Base-by-base conservation (phyloP, 2,113 vertebrate species). In the Cinclus mexicanus region DNA sequence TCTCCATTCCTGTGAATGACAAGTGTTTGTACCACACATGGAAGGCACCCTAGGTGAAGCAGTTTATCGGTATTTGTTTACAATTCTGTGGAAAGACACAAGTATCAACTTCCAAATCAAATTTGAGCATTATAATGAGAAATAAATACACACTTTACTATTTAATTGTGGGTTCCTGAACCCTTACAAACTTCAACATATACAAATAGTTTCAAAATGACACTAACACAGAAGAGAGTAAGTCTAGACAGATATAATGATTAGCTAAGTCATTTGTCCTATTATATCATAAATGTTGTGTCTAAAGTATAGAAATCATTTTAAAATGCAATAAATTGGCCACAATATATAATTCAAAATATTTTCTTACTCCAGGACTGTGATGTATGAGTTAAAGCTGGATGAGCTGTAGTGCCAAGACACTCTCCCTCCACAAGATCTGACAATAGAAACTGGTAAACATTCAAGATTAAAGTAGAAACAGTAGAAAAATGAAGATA, bases 21-120 rank as follows among this genome's bases (percentile, higher is more conserved):
- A 94, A 85, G 94, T 96, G 93, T 94, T 96, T 87, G 77, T 69
- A 92, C 89, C 96, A 98, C 87, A 97, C 85, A 97, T 77, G 85
- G 96, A 98, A 98, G 98, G 98, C 98, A 98, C 98, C 97, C 92
- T 94, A 97, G 97, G 98, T 98, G 97, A 98, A 97, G 97, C 94
- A 97, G 97, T 96, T 96, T 92, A 67, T 95, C 83, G 1, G 92
- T 95, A 95, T 95, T 94, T 94, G 93, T 96, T 96, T 95, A 97
- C 72, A 96, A 90, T 93, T 94, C 92, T 90, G 96, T 80, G 96
- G 90, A 94, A 89, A 97, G 87, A 94, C 88, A 94, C 87, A 71
- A 93, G 83, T 94, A 94, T 91, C 94, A 90, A 95, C 83, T 93
- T 93, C 42, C 65, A 90, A 96, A 96, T 93, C 50, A 93, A 91